These are phyloP conservation scores for Dolichoris vasculosae DNA, from an alignment of 1,140 invertebrate genomes.

Conservation along the genomic window DNA sequence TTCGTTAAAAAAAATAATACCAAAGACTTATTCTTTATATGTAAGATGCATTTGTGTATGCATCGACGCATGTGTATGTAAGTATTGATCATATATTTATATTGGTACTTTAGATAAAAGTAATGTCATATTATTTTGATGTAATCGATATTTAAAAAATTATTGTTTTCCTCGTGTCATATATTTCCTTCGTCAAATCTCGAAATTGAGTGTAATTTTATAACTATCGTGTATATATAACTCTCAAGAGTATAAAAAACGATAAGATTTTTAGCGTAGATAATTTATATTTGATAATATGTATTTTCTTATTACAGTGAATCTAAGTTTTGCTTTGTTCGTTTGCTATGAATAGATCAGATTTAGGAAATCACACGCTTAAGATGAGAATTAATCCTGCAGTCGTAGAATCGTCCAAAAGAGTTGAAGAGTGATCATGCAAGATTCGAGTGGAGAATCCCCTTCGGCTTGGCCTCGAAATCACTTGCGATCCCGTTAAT, in stretches of 20 bases:
- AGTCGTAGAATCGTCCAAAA: no score
- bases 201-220: neutral
- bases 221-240: neutral
- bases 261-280: neutral
- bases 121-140: neutral
- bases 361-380: no score
- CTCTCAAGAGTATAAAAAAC: neutral
- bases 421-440: neutral
- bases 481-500: conserved; percentile 1
- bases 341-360: no score
- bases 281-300: neutral
- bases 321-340: no score
- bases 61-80: neutral
- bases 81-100: neutral
- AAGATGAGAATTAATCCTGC: no score
- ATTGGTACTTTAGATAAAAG: conserved; percentile 1
- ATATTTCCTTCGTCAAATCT: neutral
- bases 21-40: neutral
- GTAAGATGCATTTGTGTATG: neutral
- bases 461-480: neutral
- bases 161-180: neutral
- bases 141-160: neutral
- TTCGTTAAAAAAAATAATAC: no score
- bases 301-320: neutral
- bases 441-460: neutral